These are phyloP conservation scores for Leucopternis melanops DNA, from an alignment of 2,113 vertebrate genomes.

Conservation along the genomic window DNA sequence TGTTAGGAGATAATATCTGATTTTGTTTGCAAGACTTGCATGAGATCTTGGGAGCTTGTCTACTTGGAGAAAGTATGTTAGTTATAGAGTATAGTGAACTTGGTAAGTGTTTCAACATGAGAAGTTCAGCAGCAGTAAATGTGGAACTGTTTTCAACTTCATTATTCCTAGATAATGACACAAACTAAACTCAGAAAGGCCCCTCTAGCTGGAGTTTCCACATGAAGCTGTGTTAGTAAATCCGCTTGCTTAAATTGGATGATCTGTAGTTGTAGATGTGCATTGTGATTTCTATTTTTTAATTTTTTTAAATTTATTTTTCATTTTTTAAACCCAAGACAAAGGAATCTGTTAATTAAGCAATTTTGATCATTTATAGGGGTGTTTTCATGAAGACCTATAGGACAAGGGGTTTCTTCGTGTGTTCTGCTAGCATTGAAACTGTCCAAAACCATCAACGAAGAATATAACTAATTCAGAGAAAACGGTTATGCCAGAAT, in stretches of 20 bases:
- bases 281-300: not conserved
- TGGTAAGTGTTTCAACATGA: not conserved
- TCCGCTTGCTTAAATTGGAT: not conserved
- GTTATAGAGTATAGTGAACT: not conserved
- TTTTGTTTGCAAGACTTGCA: not conserved
- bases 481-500: not conserved
- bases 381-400: not conserved
- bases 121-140: not conserved
- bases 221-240: not conserved
- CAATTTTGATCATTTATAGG: not conserved
- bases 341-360: not conserved
- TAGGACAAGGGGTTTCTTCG: not conserved
- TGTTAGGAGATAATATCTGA: not conserved
- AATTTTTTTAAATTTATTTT: not conserved
- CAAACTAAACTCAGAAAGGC: not conserved
- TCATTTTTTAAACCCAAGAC: not conserved
- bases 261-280: not conserved
- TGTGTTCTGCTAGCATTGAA: not conserved
- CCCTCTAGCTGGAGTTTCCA: not conserved
- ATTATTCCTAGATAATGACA: not conserved
- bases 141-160: not conserved
- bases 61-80: not conserved
- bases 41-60: not conserved
- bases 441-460: not conserved
- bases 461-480: not conserved